A percentile compares a stretch with the other conserved stretches of the same genome.
Conservation (phyloP, 2,888 invertebrate species). For the Athalia rosae region DNA sequence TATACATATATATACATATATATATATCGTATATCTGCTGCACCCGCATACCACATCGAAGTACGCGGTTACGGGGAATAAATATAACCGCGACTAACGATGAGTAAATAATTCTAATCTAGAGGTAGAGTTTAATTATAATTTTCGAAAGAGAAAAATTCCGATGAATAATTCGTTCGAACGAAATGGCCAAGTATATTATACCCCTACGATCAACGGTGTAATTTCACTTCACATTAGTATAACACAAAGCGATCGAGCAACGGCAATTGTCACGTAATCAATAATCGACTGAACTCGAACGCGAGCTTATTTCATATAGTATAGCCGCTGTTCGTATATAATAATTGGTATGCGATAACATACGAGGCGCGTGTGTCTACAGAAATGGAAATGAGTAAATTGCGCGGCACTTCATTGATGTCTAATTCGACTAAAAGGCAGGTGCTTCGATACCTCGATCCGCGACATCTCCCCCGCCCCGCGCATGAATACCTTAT, state of each 20-base stretch:
- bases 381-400: not conserved
- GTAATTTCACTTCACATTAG: slow-evolving; percentile 44
- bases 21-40: too few relatives aligned
- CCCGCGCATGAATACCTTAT: slow-evolving; percentile 33
- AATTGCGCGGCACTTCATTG: not conserved
- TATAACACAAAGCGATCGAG: slow-evolving; percentile 42
- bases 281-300: slow-evolving; percentile 37
- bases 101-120: too few relatives aligned
- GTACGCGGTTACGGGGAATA: not conserved
- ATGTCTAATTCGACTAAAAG: slow-evolving; percentile 13
- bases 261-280: slow-evolving; percentile 44
- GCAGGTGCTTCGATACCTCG: slow-evolving; percentile 30
- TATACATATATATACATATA: not conserved
- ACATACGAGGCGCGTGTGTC: too few relatives aligned
- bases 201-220: slow-evolving; percentile 38
- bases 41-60: not conserved
- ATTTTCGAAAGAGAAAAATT: not conserved
- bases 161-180: not conserved
- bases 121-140: too few relatives aligned
- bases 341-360: too few relatives aligned
- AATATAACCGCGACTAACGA: too few relatives aligned
- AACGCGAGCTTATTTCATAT: not conserved
- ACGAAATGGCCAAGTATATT: not conserved
- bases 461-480: not conserved
- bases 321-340: too few relatives aligned